phyloP scores from a whole-genome alignment of 2,888 invertebrate species.

The Caenorhabditis macrosperma region DNA sequence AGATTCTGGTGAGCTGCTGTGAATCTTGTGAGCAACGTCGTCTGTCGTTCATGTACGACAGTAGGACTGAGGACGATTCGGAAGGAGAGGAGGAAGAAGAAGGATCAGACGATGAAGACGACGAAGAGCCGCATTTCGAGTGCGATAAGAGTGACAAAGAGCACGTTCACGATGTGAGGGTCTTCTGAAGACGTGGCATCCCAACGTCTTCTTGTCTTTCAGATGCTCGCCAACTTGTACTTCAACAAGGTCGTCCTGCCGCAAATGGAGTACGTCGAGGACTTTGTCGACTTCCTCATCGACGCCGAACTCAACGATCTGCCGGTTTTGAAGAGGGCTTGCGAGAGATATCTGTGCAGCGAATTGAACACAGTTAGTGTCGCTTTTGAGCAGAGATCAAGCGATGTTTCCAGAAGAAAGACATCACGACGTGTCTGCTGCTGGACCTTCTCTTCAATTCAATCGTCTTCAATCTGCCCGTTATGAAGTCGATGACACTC shows the following conservation, averaged over 20 bases:
- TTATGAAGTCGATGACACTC: constrained; percentile 80
- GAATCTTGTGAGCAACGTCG: constrained; percentile 78
- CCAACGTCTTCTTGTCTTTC: constrained; percentile 14
- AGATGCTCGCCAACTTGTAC: constrained; percentile 77
- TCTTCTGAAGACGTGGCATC: not conserved
- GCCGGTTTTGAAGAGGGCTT: constrained; percentile 78
- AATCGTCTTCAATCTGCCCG: constrained; percentile 78
- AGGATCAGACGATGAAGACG: constrained; percentile 48
- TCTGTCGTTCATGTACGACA: constrained; percentile 69
- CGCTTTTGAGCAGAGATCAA: not conserved
- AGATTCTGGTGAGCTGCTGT: constrained; percentile 77
- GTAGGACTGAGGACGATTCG: constrained; percentile 66
- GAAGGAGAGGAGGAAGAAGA: constrained; percentile 57
- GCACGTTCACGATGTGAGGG: constrained; percentile 77
- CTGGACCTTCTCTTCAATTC: constrained; percentile 78
- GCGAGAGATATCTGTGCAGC: constrained; percentile 79
- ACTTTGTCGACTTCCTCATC: constrained; percentile 73
- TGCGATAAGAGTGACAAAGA: constrained; percentile 77
- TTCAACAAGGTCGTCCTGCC: constrained; percentile 79
- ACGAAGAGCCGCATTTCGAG: constrained; percentile 71
- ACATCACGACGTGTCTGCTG: constrained; percentile 75
- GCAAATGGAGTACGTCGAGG: constrained; percentile 79
- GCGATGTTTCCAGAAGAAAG: constrained; percentile 71
- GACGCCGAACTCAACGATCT: constrained; percentile 80
- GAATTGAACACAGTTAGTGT: constrained; percentile 77